These are phyloP conservation scores for Macaca mulatta DNA, from an alignment of 2,113 vertebrate genomes.

Conservation along the genomic window DNA sequence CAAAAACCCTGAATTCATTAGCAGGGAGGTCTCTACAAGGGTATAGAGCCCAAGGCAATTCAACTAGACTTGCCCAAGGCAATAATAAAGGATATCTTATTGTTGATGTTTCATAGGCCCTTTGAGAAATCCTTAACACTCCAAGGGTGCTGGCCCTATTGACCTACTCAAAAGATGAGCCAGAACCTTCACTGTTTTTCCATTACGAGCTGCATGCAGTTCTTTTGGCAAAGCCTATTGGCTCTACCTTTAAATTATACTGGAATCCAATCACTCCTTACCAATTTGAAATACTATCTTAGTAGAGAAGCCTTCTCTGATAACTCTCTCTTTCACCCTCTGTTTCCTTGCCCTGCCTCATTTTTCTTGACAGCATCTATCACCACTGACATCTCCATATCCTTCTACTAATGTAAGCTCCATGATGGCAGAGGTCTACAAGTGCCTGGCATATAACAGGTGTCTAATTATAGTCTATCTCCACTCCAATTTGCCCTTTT, in stretches of 20 bases:
- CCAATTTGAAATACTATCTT: not conserved
- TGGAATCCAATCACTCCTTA: not conserved
- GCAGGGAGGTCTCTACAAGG: not conserved
- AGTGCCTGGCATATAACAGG: not conserved
- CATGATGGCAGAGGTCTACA: not conserved
- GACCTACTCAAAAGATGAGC: not conserved
- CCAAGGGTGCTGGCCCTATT: not conserved
- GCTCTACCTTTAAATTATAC: not conserved
- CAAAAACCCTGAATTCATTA: not conserved
- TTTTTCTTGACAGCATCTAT: not conserved
- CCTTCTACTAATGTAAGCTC: slow-evolving; percentile 1
- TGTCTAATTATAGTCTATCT: not conserved
- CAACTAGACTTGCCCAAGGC: not conserved
- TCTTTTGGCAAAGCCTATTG: not conserved
- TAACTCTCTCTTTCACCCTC: not conserved
- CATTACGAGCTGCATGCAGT: not conserved
- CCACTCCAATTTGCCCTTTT: not conserved
- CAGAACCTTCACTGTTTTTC: not conserved
- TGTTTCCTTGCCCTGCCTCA: not conserved
- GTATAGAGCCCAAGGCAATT: not conserved
- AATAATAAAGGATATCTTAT: not conserved
- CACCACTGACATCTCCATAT: not conserved
- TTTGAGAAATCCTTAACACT: not conserved
- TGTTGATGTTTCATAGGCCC: not conserved
- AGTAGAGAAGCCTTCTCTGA: not conserved